Evolutionary conservation across 2,888 invertebrate species (phyloP), one percentile per base, ranked within the genome.

Genomic region (Hirtodrosophila duncani): DNA sequence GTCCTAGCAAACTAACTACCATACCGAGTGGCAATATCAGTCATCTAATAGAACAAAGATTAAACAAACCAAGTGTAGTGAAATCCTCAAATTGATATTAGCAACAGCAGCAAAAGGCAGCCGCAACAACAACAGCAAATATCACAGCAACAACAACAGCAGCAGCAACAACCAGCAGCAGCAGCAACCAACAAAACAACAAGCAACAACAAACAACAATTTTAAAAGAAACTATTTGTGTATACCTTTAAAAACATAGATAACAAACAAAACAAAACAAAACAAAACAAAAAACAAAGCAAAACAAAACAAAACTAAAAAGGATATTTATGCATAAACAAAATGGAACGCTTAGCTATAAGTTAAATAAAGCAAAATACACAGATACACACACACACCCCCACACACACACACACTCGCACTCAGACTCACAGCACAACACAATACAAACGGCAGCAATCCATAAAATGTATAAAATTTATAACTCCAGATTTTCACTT

Each of bases 251-350:
- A 78, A 50, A 49, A 59, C 59, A 61, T 63, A 63, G 20, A 51
- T 68, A 49, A 46, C 45, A 50, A 52, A 27, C 24, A 45, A 34
- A 63, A 63, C 50, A 49, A 51, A 61, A 57, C 30, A 43, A 67
- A 49, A 49, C 45, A 44, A 37, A 42, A 55, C 34, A 67, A 49
- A 29, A 58, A 57, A 23, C 38, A 46, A 6, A 17, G 57, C 46
- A 57, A 53, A 37, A 67, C 60, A 36, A 45, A 14, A 48, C 16
- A 37, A 60, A 55, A 42, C 44, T 52, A 39, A 48, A 59, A 59
- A 63, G 67, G 67, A 83, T 69, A 80, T 79, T 82, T 81, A 81
- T 83, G 78, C 69, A 81, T 68, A 75, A 70, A 70, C 56, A 79
- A 62, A 81, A 71, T 63, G 59, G 68, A 67, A 63, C 67, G 67